Base-by-base conservation (phyloP, 2,888 invertebrate genomes). In the Oscheius sp. region DNA sequence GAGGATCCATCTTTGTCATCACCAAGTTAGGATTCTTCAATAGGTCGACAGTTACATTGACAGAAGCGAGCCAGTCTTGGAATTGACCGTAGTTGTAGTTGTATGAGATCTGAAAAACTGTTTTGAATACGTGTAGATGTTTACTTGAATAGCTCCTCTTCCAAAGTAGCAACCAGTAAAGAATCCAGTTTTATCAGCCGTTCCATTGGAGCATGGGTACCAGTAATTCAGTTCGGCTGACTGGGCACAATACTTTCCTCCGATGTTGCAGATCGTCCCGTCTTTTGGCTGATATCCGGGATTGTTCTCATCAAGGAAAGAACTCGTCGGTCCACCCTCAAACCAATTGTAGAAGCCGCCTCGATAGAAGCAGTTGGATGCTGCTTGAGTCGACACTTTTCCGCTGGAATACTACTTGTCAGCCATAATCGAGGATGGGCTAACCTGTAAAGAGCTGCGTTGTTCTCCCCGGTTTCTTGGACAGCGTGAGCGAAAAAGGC, bases 331-430 rank as follows among this genome's bases (percentile, higher is more conserved):
- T 23, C 85, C 85, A 21, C 85, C 85, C 49, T 72, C 73, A 55
- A 85, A 85, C 86, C 86, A 86, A 66, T 86, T 85, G 79, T 82
- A 86, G 78, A 86, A 85, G 1, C 86, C 86, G 41, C 86, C 86
- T 0, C 85, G 81, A 59, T 85, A 86, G 78, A 85, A 86, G 69
- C 86, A 86, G 59, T 84, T 81, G 35, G 76, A 74, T 0, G 85
- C 84, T 2, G 80, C 76, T 61, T 81, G 74, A 43, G 69, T 49
- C 6, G 73, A 53, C n/a, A 35, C 25, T 25, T 66, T 66, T 0
- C 52, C 35, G 29, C 66, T 69, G 45, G 2, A 70, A 55, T 9
- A 35, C 9, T 35, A 35, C 9, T 18, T 49, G 6, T 5, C 49
- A 16, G 16, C 12, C 66, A 68, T 72, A 16, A n/a, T n/a, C n/a